Conservation (phyloP, 2,113 vertebrate genomes). For the Zosterops pallidus region DNA sequence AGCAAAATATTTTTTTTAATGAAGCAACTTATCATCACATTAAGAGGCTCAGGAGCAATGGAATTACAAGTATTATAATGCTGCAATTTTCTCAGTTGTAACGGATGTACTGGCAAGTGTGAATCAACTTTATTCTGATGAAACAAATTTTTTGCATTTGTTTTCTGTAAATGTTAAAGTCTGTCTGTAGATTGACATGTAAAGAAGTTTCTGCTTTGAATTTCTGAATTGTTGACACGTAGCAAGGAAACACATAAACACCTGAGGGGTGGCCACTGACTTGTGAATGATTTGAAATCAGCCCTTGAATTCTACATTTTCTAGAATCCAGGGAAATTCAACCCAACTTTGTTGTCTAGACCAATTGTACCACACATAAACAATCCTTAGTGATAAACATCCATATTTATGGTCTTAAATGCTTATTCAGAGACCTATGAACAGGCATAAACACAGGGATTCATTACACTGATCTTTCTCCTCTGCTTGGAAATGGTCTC, state of each 20-base stretch:
- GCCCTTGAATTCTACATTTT: background rate
- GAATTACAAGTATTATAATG: background rate
- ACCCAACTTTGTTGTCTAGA: background rate
- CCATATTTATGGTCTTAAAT: background rate
- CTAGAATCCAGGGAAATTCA: background rate
- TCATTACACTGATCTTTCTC: background rate
- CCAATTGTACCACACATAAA: background rate
- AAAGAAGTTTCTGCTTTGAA: background rate
- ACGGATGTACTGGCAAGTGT: background rate
- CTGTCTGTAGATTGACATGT: background rate
- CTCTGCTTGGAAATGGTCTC: background rate
- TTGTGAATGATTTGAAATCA: background rate
- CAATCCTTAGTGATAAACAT: background rate
- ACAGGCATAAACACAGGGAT: background rate
- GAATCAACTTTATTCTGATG: background rate
- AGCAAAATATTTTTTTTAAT: conserved; percentile 10
- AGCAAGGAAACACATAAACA: background rate
- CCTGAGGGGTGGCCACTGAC: background rate
- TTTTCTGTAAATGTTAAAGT: background rate
- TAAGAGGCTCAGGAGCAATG: background rate
- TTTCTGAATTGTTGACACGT: background rate
- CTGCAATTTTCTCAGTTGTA: background rate
- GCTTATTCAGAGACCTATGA: background rate
- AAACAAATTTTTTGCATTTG: background rate
- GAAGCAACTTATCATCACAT: conserved; percentile 31